Evolutionary conservation across 2,888 invertebrate genomes (phyloP), one percentile per base, ranked within the genome.

Genomic region (Chrysodeixis includens): DNA sequence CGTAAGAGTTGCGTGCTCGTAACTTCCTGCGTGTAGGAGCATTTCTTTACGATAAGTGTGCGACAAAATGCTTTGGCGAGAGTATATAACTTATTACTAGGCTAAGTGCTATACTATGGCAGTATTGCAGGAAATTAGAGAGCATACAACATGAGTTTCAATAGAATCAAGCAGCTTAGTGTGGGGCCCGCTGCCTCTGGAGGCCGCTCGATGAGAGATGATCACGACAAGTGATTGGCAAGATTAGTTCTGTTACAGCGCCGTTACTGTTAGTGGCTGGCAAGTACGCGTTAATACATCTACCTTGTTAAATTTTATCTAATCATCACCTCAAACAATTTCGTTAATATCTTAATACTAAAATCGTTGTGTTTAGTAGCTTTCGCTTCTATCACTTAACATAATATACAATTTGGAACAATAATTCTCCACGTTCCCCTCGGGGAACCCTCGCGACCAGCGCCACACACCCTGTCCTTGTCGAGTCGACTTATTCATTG

Each of bases 101-200:
- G 82, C 83, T 88, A 88, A 88, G 82, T 68, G 83, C 84, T 90
- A 90, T 83, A 83, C 81, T 89, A 92, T 92, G 92, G 91, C 92
- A 92, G 92, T 92, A 87, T 83, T 88, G 91, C 90, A 90, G 90
- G 90, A 92, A 91, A 91, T 90, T 87, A 90, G 90, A 90, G 88
- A 91, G 91, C 90, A 86, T 76, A 88, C 87, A 88, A 92, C 89
- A 88, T 86, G 87, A 90, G 89, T 89, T 88, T 87, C 86, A 82
- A 82, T 76, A 68, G 74, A 72, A 91, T 91, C 91, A 92, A 93
- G 91, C 93, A 93, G 92, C 92, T 91, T 88, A 79, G 55, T 68
- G 79, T 79, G 84, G 79, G 85, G 83, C 83, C 69, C 82, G 85
- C 88, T 88, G 88, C 87, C 77, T 82, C 85, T 66, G 62, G 74